A percentile compares a stretch with the other conserved stretches of the same genome.
Conservation (phyloP, 2,888 invertebrate species). For the Limnephilus auricula region DNA sequence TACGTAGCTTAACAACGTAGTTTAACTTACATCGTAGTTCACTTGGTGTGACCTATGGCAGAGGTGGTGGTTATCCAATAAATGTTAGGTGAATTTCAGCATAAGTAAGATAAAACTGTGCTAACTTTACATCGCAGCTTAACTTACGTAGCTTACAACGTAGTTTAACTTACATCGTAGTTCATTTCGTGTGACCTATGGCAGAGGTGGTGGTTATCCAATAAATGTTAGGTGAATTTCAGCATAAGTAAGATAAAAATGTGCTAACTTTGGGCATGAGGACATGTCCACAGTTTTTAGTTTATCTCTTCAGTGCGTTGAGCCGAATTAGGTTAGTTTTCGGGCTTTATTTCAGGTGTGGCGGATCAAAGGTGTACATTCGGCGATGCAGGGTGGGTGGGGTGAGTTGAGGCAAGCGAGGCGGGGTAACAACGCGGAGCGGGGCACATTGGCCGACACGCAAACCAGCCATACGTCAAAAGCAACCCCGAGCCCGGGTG, state of each 20-base stretch:
- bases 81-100: too few relatives aligned
- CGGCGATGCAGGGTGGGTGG: not conserved
- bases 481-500: constrained; percentile 12
- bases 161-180: too few relatives aligned
- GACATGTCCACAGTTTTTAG: not conserved
- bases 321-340: not conserved
- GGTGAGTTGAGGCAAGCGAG: not conserved
- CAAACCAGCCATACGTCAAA: constrained; percentile 55
- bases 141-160: too few relatives aligned
- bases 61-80: too few relatives aligned
- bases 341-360: constrained; percentile 25
- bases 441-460: constrained; percentile 45
- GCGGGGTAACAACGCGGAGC: not conserved
- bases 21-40: too few relatives aligned
- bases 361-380: not conserved
- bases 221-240: not conserved
- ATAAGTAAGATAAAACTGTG: too few relatives aligned
- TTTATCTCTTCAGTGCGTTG: not conserved
- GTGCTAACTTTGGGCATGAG: not conserved
- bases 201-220: too few relatives aligned
- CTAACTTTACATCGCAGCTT: too few relatives aligned
- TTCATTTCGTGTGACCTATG: too few relatives aligned
- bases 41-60: too few relatives aligned
- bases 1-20: too few relatives aligned
- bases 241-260: not conserved